These are phyloP conservation scores for Mormyrus hasselquistii DNA, from an alignment of 2,797 vertebrate species.

Conservation along the genomic window DNA sequence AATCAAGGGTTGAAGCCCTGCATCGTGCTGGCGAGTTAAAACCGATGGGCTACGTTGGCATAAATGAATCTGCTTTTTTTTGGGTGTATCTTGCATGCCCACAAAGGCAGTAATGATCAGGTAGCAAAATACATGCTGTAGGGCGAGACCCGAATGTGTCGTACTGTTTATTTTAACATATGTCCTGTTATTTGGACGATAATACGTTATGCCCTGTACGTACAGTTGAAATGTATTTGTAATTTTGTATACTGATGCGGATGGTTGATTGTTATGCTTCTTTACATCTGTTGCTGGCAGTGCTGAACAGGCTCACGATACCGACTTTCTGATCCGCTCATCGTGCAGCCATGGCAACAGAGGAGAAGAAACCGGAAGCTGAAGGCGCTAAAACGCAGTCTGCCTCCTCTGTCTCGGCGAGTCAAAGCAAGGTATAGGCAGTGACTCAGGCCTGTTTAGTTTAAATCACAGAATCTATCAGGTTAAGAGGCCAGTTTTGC, in stretches of 20 bases:
- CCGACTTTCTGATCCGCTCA: constrained; percentile 30
- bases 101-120: background rate
- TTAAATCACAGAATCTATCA: background rate
- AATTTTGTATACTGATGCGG: background rate
- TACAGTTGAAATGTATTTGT: background rate
- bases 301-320: constrained; percentile 26
- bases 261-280: background rate
- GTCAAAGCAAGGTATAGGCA: constrained; percentile 83
- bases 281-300: constrained; percentile 14
- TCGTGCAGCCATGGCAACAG: constrained; percentile 83
- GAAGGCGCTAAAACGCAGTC: constrained; percentile 85
- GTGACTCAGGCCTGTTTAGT: background rate
- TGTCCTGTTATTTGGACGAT: background rate
- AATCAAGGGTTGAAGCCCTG: background rate
- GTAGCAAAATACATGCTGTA: background rate
- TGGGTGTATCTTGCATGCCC: background rate
- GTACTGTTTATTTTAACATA: background rate
- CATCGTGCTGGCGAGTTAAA: background rate
- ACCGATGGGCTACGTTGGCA: background rate
- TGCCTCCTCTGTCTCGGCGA: constrained; percentile 81
- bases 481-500: background rate
- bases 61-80: background rate
- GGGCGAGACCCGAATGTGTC: background rate
- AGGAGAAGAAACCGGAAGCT: constrained; percentile 96
- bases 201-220: background rate